phyloP scores from a whole-genome alignment of 1,140 invertebrate species.

The Caenorhabditis brenneri region DNA sequence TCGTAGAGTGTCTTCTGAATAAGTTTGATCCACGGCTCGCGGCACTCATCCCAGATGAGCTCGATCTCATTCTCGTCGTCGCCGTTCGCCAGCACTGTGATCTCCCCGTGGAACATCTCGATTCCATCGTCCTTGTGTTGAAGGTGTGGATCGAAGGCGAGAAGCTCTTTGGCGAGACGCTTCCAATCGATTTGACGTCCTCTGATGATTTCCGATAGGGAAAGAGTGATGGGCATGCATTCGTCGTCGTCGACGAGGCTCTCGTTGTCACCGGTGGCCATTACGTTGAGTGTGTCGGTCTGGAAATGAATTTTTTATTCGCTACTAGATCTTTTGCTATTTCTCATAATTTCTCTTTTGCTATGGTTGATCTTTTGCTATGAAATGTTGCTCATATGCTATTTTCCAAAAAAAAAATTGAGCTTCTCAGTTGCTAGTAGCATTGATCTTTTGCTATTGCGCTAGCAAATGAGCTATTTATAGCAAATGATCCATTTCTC shows the following conservation, averaged over 20 bases:
- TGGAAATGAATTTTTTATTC: too few relatives aligned
- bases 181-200: constrained; percentile 58
- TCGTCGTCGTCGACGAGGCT: constrained; percentile 57
- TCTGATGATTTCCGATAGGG: constrained; percentile 59
- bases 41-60: constrained; percentile 63
- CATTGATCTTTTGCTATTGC: too few relatives aligned
- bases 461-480: too few relatives aligned
- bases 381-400: too few relatives aligned
- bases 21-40: constrained; percentile 59
- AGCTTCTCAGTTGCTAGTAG: too few relatives aligned
- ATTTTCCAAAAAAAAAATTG: too few relatives aligned
- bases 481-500: too few relatives aligned
- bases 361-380: too few relatives aligned
- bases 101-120: constrained; percentile 64
- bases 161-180: constrained; percentile 50
- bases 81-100: constrained; percentile 21
- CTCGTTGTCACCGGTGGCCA: constrained; percentile 54
- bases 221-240: constrained; percentile 44
- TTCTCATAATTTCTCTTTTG: too few relatives aligned
- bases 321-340: too few relatives aligned
- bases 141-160: constrained; percentile 58
- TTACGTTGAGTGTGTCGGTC: constrained; percentile 49
- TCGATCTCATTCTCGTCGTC: constrained; percentile 51
- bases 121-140: constrained; percentile 64
- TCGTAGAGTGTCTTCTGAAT: constrained; percentile 40